phyloP scores from a whole-genome alignment of 2,797 vertebrate genomes.

The Eulemur coronatus region DNA sequence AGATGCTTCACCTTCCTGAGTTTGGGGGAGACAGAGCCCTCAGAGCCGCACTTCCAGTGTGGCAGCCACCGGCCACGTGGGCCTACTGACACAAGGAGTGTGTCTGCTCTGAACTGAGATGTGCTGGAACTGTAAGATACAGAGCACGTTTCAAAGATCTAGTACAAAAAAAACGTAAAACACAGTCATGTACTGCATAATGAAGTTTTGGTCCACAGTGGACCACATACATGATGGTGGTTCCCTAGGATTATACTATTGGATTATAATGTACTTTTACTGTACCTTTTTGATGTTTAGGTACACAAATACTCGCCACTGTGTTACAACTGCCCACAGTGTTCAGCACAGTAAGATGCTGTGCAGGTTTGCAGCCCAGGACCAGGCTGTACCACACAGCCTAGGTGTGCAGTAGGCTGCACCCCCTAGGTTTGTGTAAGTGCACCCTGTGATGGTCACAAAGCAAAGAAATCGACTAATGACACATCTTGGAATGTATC shows the following conservation, averaged over 20 bases:
- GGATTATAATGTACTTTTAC: neutral
- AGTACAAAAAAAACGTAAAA: neutral
- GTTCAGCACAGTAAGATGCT: neutral
- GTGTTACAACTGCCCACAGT: neutral
- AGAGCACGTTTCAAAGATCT: neutral
- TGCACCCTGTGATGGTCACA: neutral
- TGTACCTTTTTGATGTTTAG: neutral
- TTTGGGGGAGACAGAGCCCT: neutral
- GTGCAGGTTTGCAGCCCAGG: neutral
- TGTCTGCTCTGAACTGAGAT: neutral
- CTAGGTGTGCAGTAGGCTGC: neutral
- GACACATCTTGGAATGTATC: neutral
- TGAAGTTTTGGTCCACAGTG: neutral
- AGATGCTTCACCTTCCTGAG: neutral
- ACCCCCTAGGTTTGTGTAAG: neutral
- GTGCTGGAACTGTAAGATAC: neutral
- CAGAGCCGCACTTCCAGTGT: neutral
- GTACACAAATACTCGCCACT: neutral
- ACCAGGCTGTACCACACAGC: neutral
- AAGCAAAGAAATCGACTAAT: neutral
- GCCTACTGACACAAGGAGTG: neutral
- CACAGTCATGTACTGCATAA: neutral
- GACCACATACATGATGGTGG: neutral
- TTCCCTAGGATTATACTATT: neutral
- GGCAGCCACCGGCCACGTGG: neutral